Percentiles rank a stretch among this genome's conserved stretches.
Evolutionary conservation across 2,888 invertebrate species (phyloP).

Genomic region (Theretra japonica): DNA sequence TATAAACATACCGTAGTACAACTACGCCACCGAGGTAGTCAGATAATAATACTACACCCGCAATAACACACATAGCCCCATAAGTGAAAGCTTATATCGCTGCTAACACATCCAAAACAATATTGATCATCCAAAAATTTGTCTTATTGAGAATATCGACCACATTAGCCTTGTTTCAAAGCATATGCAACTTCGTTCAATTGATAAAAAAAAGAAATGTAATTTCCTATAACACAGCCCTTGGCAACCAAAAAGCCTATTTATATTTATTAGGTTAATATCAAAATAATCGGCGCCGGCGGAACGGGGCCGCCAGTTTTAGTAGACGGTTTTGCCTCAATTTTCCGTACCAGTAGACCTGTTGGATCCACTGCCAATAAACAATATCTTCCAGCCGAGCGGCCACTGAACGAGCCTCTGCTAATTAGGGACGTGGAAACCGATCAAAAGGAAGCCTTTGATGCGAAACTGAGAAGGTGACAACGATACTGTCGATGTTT

Average conservation of each 20-base stretch:
- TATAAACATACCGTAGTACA: too few species aligned
- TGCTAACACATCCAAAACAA: too few species aligned
- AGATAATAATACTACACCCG: too few species aligned
- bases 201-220: not conserved
- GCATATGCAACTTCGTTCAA: not conserved
- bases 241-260: not conserved
- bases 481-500: slow-evolving; percentile 48
- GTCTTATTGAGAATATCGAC: too few species aligned
- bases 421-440: slow-evolving; percentile 80
- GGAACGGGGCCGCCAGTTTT: slow-evolving; percentile 15
- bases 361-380: slow-evolving; percentile 78
- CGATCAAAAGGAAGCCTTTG: slow-evolving; percentile 78
- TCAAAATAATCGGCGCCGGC: slow-evolving; percentile 16
- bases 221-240: not conserved
- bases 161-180: too few species aligned
- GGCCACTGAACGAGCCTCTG: slow-evolving; percentile 69
- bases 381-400: slow-evolving; percentile 80
- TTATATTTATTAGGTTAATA: slow-evolving; percentile 7
- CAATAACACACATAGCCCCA: too few species aligned
- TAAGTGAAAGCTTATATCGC: too few species aligned
- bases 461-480: slow-evolving; percentile 78
- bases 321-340: slow-evolving; percentile 66
- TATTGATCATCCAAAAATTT: too few species aligned
- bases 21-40: too few species aligned
- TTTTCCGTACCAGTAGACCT: slow-evolving; percentile 77